Base-by-base conservation (phyloP, 2,888 invertebrate genomes). In the Drosophila monieri region DNA sequence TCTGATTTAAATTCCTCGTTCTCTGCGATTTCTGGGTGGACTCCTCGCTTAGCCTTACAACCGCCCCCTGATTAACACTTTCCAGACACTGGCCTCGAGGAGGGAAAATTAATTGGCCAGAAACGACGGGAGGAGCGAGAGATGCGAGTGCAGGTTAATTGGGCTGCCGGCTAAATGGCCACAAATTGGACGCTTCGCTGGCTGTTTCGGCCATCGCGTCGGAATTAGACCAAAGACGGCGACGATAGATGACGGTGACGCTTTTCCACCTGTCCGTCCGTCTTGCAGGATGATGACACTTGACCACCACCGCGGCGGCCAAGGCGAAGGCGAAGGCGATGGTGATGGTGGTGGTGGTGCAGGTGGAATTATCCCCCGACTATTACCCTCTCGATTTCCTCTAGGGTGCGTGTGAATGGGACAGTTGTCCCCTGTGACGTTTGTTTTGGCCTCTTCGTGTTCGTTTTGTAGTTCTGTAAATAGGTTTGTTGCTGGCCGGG, bases 331-430 rank as follows among this genome's bases (percentile, higher is more conserved):
- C 9, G 39, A 35, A 2, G 35, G 35, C n/a, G 35, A 35, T 6
- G 41, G 15, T 8, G 64, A 68, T 49, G 35, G 35, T 35, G 35
- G n/a, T 6, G 41, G 15, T 8, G 64, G 71, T 49, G 83, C 80
- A 80, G 80, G 74, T 80, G 80, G 77, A 80, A 80, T 79, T 65
- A 68, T 12, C 37, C 60, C 37, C 27, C 10, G 12, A 30, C 35
- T n/a, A n/a, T 6, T n/a, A 32, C 48, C 35, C 46, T 57, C 37
- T 52, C 61, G 41, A 41, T 58, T 25, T 58, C 23, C 51, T 32
- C 35, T 39, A 14, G 64, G 64, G 65, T 86, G 81, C 85, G 81
- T 81, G 81, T 81, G 87, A 87, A 76, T 87, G 84, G 78, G 76
- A 74, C 78, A 73, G 74, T 71, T 83, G 83, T 62, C 62, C 47